A percentile compares a stretch with the other conserved stretches of the same genome.
Evolutionary conservation across 2,797 vertebrate genomes (phyloP).

Genomic region (Myripristis jacobus): DNA sequence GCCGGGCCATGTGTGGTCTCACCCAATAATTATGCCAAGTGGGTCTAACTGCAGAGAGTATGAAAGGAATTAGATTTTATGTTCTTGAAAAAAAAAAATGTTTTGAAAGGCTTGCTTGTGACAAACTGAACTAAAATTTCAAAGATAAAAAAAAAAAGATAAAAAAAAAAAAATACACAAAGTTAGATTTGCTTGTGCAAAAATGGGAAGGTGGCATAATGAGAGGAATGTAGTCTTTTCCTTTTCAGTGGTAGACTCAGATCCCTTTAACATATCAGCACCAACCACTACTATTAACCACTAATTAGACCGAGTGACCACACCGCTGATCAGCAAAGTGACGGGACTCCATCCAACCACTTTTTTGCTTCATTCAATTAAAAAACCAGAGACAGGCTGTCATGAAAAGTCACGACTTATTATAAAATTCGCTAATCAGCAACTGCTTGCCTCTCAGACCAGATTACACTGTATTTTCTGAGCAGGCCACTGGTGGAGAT

Average conservation of each 20-base stretch:
- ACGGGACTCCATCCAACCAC: not conserved
- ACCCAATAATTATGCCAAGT: constrained; percentile 9
- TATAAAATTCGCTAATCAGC: not conserved
- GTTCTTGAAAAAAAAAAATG: not conserved
- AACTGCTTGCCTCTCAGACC: not conserved
- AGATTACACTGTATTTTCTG: not conserved
- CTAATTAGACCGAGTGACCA: not conserved
- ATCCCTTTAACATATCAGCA: not conserved
- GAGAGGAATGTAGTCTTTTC: not conserved
- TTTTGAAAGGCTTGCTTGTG: not conserved
- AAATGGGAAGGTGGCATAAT: not conserved
- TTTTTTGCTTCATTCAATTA: not conserved
- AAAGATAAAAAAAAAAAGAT: too few species aligned
- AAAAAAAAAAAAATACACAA: not conserved
- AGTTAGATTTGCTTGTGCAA: not conserved
- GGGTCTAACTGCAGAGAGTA: not conserved
- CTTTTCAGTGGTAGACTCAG: not conserved
- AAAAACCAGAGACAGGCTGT: not conserved
- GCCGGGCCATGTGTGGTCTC: constrained; percentile 16
- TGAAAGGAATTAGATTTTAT: not conserved
- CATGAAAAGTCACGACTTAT: not conserved
- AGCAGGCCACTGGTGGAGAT: not conserved
- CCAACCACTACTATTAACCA: not conserved
- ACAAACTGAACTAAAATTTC: not conserved
- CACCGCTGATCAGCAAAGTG: not conserved